phyloP scores from a whole-genome alignment of 2,113 vertebrate genomes.

The Romanogobio albipinnatus region DNA sequence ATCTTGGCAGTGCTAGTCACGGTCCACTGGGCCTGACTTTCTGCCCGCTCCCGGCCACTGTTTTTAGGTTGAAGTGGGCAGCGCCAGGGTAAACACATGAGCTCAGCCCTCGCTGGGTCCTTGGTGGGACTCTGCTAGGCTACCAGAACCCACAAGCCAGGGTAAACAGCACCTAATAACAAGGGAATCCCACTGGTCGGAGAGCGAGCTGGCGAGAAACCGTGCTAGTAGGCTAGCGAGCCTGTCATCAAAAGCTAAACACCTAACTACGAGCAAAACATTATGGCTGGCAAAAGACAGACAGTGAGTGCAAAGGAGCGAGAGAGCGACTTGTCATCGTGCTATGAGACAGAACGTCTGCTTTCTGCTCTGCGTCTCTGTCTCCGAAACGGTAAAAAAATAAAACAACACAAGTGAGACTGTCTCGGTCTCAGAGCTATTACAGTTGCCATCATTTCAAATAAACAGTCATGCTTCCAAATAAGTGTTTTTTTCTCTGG shows the following conservation, averaged over 20 bases:
- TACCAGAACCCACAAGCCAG: constrained; percentile 48
- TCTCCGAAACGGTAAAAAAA: background rate
- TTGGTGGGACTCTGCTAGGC: constrained; percentile 48
- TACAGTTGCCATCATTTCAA: constrained; percentile 38
- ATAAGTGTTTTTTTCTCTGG: constrained; percentile 19
- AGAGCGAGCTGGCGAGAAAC: background rate
- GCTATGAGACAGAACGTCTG: constrained; percentile 34
- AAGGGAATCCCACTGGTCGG: constrained; percentile 53
- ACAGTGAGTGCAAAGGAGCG: background rate
- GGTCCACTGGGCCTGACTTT: constrained; percentile 66
- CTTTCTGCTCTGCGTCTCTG: constrained; percentile 26
- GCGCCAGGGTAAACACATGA: constrained; percentile 78
- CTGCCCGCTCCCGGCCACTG: constrained; percentile 68
- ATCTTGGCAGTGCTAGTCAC: constrained; percentile 69
- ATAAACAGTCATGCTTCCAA: constrained; percentile 30
- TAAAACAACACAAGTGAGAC: constrained; percentile 16
- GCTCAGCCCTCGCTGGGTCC: constrained; percentile 64
- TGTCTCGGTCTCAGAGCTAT: constrained; percentile 33
- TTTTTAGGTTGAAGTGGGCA: constrained; percentile 56
- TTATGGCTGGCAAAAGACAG: constrained; percentile 25
- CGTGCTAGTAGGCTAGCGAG: constrained; percentile 19
- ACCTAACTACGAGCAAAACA: constrained; percentile 38
- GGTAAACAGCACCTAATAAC: constrained; percentile 59
- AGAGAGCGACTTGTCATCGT: constrained; percentile 39
- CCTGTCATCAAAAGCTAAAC: constrained; percentile 53